Evolutionary conservation across 2,888 invertebrate genomes (phyloP), one percentile per base, ranked within the genome.

Genomic region (Biston betularia): DNA sequence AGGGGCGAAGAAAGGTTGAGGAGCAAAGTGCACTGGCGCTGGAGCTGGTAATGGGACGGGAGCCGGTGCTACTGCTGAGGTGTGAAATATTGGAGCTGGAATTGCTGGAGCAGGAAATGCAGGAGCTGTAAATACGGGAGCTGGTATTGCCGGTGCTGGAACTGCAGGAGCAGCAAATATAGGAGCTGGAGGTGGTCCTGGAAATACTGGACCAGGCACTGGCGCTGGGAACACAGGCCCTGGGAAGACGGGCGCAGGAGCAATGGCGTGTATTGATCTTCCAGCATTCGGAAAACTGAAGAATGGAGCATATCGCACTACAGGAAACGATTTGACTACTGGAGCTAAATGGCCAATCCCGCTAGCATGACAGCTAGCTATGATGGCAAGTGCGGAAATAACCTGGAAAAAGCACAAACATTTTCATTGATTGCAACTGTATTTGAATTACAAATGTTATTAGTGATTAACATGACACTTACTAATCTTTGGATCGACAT

Each of bases 241-340:
- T 1, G 79, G 77, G 0, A 81, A 62, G 10, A 58, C 69, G 5
- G 82, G 82, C 0, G 78, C 79, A 7, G 74, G 73, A 11, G 92
- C 92, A 44, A 91, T 84, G 50, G 93, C 89, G 71, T 89, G 93
- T 73, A 92, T 89, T 10, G 93, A 90, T 70, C 92, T 83, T 53
- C 87, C 88, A 59, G 83, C 85, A 63, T 84, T 85, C 12, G 93
- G 93, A 46, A 93, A 93, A 74, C 87, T 93, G 80, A 92, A 93
- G 81, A 89, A 93, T 8, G 93, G 93, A 53, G 93, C 91, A 75
- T 93, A 92, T 70, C 93, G 85, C 0, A 92, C 93, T 33, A 93
- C 79, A 2, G 93, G 88, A 44, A 86, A 76, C 0, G 93, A 86
- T 74, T 85, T 89, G 15, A 90, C 79, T 57, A 86, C 86, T 65